phyloP scores from a whole-genome alignment of 2,797 vertebrate genomes.

The Ctenosaura bakeri region DNA sequence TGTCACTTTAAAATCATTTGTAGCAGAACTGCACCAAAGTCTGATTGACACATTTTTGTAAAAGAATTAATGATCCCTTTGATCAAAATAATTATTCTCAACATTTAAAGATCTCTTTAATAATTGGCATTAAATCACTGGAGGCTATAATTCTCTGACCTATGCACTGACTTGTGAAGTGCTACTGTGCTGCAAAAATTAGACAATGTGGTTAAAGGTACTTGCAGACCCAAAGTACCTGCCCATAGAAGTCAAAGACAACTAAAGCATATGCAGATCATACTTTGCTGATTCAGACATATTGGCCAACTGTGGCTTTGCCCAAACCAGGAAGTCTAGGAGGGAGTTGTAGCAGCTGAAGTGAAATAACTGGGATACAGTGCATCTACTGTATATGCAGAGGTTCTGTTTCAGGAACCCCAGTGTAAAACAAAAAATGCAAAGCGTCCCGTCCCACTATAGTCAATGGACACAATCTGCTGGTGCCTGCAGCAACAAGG shows the following conservation, averaged over 20 bases:
- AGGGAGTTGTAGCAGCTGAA: neutral
- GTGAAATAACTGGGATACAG: neutral
- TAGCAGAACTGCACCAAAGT: neutral
- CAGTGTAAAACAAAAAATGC: too few species aligned
- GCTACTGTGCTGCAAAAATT: neutral
- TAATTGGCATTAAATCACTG: neutral
- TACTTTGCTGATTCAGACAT: neutral
- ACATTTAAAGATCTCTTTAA: neutral
- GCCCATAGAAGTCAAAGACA: neutral
- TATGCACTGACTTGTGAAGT: neutral
- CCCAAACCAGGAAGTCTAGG: neutral
- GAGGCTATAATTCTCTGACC: neutral
- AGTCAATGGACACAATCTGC: too few species aligned
- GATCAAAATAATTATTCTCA: neutral
- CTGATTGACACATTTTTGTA: neutral
- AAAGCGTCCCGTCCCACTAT: too few species aligned
- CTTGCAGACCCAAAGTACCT: neutral
- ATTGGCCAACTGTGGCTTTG: neutral
- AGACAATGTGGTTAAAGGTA: neutral
- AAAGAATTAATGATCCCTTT: neutral
- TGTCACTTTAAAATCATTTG: neutral
- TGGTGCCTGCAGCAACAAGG: too few species aligned
- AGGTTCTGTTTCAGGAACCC: too few species aligned
- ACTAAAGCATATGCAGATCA: neutral
- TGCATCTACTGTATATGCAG: too few species aligned